Evolutionary conservation across 2,113 vertebrate species (phyloP).

Genomic region (Megaceryle torquata): DNA sequence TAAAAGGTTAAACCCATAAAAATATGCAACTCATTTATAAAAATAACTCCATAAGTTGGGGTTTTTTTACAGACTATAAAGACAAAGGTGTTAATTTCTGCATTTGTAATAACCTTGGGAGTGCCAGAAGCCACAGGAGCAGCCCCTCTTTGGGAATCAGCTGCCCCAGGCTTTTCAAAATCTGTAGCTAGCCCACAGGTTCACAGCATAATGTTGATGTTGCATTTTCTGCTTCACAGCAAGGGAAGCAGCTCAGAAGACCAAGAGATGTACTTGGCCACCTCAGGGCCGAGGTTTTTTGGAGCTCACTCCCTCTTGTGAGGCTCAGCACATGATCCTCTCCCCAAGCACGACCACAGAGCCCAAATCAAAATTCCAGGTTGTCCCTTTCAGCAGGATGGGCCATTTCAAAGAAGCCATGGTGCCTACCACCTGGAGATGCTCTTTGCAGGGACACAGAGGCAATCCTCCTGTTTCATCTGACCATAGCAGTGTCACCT

Average conservation of each 20-base stretch:
- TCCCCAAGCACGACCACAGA: neutral
- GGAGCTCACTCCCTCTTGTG: fast-evolving
- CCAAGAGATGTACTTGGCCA: neutral
- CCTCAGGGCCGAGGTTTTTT: neutral
- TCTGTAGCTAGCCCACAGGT: neutral
- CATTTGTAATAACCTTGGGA: neutral
- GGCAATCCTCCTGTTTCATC: neutral
- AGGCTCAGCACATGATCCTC: neutral
- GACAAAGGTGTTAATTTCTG: constrained; percentile 1
- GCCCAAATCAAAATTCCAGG: neutral
- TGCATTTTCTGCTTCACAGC: neutral
- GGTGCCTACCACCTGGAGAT: neutral
- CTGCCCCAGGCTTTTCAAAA: neutral
- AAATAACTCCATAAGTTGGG: constrained; percentile 45
- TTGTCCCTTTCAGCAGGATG: neutral
- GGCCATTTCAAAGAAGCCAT: neutral
- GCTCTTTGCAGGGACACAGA: neutral
- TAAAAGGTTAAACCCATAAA: constrained; percentile 61
- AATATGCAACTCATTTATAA: constrained; percentile 45
- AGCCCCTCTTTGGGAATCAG: neutral
- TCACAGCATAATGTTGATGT: neutral
- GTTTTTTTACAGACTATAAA: constrained; percentile 3
- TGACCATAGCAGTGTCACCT: neutral
- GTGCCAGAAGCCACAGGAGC: neutral
- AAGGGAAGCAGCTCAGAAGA: neutral